phyloP scores from a whole-genome alignment of 2,888 invertebrate genomes.

The Nowickia ferox region DNA sequence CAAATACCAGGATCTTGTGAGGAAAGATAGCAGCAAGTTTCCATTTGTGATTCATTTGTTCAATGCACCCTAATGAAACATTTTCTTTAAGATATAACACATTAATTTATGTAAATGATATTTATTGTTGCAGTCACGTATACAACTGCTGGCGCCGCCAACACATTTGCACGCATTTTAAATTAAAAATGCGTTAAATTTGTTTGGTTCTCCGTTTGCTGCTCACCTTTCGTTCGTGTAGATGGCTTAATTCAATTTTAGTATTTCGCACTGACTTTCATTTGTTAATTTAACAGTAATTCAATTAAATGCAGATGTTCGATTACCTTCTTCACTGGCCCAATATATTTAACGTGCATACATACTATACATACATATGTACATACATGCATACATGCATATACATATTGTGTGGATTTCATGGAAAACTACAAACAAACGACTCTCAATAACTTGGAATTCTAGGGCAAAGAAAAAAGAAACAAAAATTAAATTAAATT shows the following conservation, averaged over 20 bases:
- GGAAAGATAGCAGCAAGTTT: too few species aligned
- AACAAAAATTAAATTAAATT: too few species aligned
- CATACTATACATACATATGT: too few species aligned
- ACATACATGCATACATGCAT: too few species aligned
- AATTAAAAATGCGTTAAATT: background rate
- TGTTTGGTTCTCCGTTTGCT: background rate
- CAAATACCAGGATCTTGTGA: too few species aligned
- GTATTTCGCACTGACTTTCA: slow-evolving; percentile 50
- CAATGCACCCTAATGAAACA: background rate
- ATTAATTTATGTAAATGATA: slow-evolving; percentile 6
- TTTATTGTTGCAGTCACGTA: slow-evolving; percentile 9
- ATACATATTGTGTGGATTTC: too few species aligned
- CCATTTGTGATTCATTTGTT: too few species aligned
- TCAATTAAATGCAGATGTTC: slow-evolving; percentile 57
- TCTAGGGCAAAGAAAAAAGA: too few species aligned
- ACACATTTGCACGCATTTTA: background rate
- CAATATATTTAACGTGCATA: background rate
- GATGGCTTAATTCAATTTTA: background rate
- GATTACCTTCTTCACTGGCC: background rate
- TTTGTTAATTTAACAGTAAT: slow-evolving; percentile 62
- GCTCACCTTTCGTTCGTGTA: background rate
- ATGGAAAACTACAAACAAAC: too few species aligned
- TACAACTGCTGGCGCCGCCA: background rate
- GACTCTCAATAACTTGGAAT: too few species aligned
- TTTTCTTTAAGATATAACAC: background rate